Conservation (phyloP, 2,888 invertebrate species). For the Calliscelio sp. region DNA sequence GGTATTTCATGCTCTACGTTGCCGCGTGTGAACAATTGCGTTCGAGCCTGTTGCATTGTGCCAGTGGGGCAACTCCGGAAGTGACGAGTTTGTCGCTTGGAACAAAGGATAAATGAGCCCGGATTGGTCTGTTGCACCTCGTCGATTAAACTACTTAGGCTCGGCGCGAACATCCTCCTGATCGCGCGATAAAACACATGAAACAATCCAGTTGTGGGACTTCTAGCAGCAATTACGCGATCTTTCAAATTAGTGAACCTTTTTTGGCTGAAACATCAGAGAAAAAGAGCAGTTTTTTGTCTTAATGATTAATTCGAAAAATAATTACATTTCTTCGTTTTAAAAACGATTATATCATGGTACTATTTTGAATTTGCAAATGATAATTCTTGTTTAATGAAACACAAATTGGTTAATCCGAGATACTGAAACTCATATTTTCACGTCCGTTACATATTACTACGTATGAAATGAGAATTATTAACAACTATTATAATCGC, state of each 20-base stretch:
- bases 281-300: background rate
- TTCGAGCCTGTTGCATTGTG: slow-evolving; percentile 56
- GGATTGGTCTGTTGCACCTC: slow-evolving; percentile 60
- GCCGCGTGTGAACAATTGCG: slow-evolving; percentile 65
- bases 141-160: slow-evolving; percentile 56
- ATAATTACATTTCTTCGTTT: no score
- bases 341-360: no score
- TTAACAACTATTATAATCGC: background rate
- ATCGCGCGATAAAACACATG: slow-evolving; percentile 60
- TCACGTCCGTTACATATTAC: no score
- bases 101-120: slow-evolving; percentile 57
- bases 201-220: slow-evolving; percentile 49
- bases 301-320: no score
- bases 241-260: slow-evolving; percentile 23
- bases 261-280: background rate
- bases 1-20: slow-evolving; percentile 59
- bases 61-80: slow-evolving; percentile 65
- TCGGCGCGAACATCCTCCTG: slow-evolving; percentile 61
- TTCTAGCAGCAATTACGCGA: slow-evolving; percentile 22
- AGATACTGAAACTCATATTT: no score
- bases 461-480: no score
- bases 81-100: slow-evolving; percentile 65
- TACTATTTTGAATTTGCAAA: no score
- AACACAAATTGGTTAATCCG: no score
- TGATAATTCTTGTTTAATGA: no score